Percentiles rank a stretch among this genome's conserved stretches.
phyloP scores from a whole-genome alignment of 1,140 invertebrate species.

The Leucophenga varia region DNA sequence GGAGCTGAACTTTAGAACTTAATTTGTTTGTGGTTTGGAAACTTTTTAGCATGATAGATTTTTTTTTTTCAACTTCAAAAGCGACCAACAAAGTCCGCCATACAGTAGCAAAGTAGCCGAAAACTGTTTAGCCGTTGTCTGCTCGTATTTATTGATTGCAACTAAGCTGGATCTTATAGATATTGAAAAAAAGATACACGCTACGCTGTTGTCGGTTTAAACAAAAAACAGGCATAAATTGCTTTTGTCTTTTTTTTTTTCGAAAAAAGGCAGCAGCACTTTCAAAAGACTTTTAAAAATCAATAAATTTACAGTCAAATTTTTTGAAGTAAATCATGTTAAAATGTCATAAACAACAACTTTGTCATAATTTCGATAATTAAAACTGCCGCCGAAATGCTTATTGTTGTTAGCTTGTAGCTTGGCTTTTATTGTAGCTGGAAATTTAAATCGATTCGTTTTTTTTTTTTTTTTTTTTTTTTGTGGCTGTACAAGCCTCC shows the following conservation, averaged over 20 bases:
- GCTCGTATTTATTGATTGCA: not conserved
- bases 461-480: conserved; percentile 5
- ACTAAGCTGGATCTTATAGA: conserved; percentile 24
- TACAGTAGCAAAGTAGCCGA: conserved; percentile 21
- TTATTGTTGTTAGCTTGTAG: too few species aligned
- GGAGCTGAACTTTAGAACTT: too few species aligned
- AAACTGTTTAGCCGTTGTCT: conserved; percentile 39
- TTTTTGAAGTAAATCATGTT: conserved; percentile 31
- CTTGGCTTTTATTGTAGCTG: too few species aligned
- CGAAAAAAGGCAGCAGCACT: too few species aligned
- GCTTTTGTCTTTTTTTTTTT: too few species aligned
- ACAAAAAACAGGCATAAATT: conserved; percentile 37
- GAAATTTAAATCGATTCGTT: too few species aligned
- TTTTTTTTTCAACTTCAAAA: too few species aligned
- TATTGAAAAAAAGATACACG: too few species aligned
- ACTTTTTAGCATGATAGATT: too few species aligned
- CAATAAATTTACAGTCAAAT: conserved; percentile 46
- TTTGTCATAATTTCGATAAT: conserved; percentile 55
- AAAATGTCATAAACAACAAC: conserved; percentile 47
- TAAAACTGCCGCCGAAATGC: conserved; percentile 47
- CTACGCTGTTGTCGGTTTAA: too few species aligned
- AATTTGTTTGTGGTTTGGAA: too few species aligned
- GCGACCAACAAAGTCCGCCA: conserved; percentile 4
- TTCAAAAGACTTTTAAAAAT: conserved; percentile 52
- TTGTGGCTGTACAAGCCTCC: too few species aligned